These are phyloP conservation scores for Bolinopsis microptera DNA, from an alignment of 37 sponge, comb jelly and placozoan species.

Conservation along the genomic window DNA sequence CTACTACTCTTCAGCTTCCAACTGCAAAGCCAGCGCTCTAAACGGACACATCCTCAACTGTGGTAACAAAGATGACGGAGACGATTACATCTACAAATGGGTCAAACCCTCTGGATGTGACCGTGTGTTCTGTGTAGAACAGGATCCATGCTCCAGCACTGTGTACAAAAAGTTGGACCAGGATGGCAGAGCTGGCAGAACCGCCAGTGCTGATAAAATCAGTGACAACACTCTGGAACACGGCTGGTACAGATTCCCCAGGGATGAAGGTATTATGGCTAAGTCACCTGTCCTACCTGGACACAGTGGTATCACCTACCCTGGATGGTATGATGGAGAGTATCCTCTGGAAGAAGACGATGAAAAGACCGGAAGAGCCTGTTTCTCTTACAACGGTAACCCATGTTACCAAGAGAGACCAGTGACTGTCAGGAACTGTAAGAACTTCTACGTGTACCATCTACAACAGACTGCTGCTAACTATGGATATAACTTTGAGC, in stretches of 20 bases:
- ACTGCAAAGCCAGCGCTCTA: constrained; percentile 12
- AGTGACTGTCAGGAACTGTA: constrained; percentile 38
- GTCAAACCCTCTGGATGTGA: constrained; percentile 6
- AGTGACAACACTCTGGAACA: not conserved
- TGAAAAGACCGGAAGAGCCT: constrained; percentile 20
- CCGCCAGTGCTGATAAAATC: not conserved
- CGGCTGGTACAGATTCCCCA: constrained; percentile 52
- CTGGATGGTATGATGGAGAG: constrained; percentile 59
- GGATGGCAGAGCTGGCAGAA: constrained; percentile 12
- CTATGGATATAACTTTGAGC: constrained; percentile 7
- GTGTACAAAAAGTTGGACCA: constrained; percentile 20
- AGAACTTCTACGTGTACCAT: constrained; percentile 36
- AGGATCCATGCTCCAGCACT: constrained; percentile 40
- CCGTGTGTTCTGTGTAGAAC: not conserved
- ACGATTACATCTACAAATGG: constrained; percentile 52
- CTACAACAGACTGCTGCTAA: not conserved
- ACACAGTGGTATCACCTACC: constrained; percentile 45
- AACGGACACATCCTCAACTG: constrained; percentile 49
- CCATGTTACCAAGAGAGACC: not conserved
- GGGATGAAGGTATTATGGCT: constrained; percentile 36
- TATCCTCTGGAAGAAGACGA: constrained; percentile 9
- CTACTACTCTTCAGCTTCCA: constrained; percentile 28
- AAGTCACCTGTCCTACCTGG: constrained; percentile 21
- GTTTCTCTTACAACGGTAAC: constrained; percentile 40
- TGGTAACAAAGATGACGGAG: not conserved